phyloP scores from a whole-genome alignment of 2,797 vertebrate species.

The Sciurus carolinensis region DNA sequence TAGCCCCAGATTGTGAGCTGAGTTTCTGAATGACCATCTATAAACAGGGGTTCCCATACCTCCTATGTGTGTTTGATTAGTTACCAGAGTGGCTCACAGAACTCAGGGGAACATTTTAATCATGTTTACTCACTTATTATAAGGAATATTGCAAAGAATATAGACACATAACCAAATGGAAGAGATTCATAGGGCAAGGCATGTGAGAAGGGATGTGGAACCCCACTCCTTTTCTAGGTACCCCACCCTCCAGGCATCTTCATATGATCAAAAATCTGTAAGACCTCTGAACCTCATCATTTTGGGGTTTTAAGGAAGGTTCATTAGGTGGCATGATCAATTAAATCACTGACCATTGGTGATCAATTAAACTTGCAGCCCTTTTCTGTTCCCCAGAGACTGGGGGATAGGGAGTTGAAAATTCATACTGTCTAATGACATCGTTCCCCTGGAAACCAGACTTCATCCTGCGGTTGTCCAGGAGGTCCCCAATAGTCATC shows the following conservation, averaged over 20 bases:
- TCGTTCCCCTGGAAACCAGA: not conserved
- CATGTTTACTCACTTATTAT: not conserved
- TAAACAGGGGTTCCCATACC: not conserved
- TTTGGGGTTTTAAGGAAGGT: not conserved
- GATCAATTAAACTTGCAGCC: not conserved
- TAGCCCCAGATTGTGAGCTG: not conserved
- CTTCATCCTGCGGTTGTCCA: not conserved
- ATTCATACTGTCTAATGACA: not conserved
- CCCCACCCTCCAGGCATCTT: not conserved
- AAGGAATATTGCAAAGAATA: not conserved
- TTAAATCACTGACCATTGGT: not conserved
- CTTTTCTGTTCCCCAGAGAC: not conserved
- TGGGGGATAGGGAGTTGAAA: not conserved
- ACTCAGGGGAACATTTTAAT: not conserved
- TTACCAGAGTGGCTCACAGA: not conserved
- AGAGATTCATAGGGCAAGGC: not conserved
- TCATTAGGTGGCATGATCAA: not conserved
- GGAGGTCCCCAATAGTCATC: not conserved
- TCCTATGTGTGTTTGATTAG: not conserved
- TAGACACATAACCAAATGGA: not conserved
- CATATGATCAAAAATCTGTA: not conserved
- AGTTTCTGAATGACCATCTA: not conserved
- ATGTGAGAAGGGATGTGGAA: not conserved
- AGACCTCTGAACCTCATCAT: not conserved
- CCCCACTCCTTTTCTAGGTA: not conserved